phyloP scores from a whole-genome alignment of 2,797 vertebrate species.

The Atherinosoma microstoma region DNA sequence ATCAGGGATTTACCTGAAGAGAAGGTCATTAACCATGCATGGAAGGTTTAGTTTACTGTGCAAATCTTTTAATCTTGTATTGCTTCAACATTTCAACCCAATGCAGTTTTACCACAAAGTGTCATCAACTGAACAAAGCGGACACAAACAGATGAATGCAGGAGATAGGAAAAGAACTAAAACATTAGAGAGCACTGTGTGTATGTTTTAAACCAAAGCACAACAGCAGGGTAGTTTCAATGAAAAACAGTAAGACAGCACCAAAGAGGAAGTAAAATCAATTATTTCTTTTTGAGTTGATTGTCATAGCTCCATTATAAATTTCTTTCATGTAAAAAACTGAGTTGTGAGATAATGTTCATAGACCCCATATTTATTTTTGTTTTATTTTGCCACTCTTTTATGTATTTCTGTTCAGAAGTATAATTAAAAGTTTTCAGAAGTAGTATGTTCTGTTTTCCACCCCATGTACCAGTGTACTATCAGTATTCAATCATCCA shows the following conservation, averaged over 20 bases:
- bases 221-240: slow-evolving; percentile 3
- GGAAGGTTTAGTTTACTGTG: slow-evolving; percentile 27
- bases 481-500: not conserved
- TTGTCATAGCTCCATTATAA: not conserved
- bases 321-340: not conserved
- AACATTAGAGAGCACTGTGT: not conserved
- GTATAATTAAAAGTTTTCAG: too few relatives aligned
- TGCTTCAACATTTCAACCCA: not conserved
- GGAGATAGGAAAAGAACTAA: not conserved
- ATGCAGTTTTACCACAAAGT: not conserved
- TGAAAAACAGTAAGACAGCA: not conserved
- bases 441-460: not conserved
- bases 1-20: slow-evolving; percentile 11
- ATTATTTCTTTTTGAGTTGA: not conserved
- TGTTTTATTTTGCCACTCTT: too few relatives aligned
- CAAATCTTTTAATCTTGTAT: slow-evolving; percentile 24
- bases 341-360: too few relatives aligned
- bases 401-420: too few relatives aligned
- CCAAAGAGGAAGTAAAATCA: not conserved
- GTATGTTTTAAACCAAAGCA: not conserved
- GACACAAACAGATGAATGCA: not conserved
- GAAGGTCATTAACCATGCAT: slow-evolving; percentile 17
- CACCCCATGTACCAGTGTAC: not conserved
- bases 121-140: not conserved
- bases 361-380: too few relatives aligned